Evolutionary conservation across 2,888 invertebrate genomes (phyloP).

Genomic region (Monoplex corrugatus): DNA sequence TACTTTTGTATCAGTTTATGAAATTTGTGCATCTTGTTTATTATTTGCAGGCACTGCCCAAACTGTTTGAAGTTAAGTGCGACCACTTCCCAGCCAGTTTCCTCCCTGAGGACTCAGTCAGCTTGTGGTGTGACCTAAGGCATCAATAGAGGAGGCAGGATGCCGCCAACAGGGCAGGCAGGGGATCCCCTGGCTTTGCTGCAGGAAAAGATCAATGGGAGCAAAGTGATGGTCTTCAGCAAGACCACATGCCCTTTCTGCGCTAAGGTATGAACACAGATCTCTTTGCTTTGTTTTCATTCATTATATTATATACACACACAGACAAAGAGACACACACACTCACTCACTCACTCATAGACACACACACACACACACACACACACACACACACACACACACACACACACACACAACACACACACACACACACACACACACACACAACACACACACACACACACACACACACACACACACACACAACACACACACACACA

Average conservation of each 20-base stretch:
- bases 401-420: too few relatives aligned
- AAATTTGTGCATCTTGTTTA: background rate
- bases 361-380: too few relatives aligned
- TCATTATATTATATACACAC: too few relatives aligned
- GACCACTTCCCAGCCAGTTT: background rate
- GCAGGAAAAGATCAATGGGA: conserved; percentile 76
- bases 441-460: too few relatives aligned
- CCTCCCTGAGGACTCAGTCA: background rate
- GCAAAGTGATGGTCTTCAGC: conserved; percentile 83
- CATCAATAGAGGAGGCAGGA: conserved; percentile 58
- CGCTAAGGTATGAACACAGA: conserved; percentile 77
- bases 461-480: too few relatives aligned
- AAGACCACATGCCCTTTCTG: conserved; percentile 84
- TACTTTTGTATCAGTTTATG: too few relatives aligned
- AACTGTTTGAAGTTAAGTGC: background rate
- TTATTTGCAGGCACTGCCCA: background rate
- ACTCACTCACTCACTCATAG: too few relatives aligned
- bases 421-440: too few relatives aligned
- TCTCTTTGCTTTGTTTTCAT: too few relatives aligned
- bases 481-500: too few relatives aligned
- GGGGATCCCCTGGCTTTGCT: conserved; percentile 67
- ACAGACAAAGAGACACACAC: too few relatives aligned
- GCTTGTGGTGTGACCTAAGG: background rate
- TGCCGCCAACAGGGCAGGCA: conserved; percentile 66
- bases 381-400: too few relatives aligned